A percentile compares a stretch with the other conserved stretches of the same genome.
These are phyloP conservation scores for Rhopilema esculentum DNA, from an alignment of 30 jellyfish, hydroid and myxozoan genomes.

Conservation along the genomic window DNA sequence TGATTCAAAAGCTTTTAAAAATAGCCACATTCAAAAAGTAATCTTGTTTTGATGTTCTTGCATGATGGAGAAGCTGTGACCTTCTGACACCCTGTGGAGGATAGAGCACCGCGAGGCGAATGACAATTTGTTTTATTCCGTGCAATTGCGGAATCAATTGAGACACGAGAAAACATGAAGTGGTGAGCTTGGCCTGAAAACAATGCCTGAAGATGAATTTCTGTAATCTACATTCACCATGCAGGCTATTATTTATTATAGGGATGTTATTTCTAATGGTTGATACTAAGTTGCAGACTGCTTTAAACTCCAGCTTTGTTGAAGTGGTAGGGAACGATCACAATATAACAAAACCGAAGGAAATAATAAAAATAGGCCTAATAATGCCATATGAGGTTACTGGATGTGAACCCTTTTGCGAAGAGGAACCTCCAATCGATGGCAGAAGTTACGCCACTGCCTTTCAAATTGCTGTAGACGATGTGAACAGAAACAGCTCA, in stretches of 20 bases:
- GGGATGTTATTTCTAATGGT: neutral
- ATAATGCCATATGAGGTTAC: conserved; percentile 45
- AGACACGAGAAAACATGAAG: neutral
- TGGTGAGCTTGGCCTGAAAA: neutral
- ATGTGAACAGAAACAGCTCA: conserved; percentile 53
- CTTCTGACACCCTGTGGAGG: neutral
- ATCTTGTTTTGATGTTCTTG: too few relatives aligned
- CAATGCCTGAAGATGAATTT: neutral
- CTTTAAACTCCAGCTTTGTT: neutral
- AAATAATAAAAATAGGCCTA: conserved; percentile 57
- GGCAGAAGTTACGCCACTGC: conserved; percentile 90
- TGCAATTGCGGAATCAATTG: neutral
- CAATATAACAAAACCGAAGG: conserved; percentile 29
- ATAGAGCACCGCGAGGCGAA: neutral
- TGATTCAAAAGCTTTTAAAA: too few relatives aligned
- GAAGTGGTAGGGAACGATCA: neutral
- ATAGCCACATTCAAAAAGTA: too few relatives aligned
- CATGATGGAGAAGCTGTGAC: neutral
- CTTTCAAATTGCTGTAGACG: conserved; percentile 85
- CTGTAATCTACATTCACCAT: neutral
- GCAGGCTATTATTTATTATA: neutral
- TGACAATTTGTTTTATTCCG: neutral
- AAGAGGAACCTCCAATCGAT: neutral
- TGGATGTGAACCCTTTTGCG: conserved; percentile 13
- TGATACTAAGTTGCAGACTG: neutral